Conservation (phyloP, 2,113 vertebrate genomes). For the Syngnathus scovelli region DNA sequence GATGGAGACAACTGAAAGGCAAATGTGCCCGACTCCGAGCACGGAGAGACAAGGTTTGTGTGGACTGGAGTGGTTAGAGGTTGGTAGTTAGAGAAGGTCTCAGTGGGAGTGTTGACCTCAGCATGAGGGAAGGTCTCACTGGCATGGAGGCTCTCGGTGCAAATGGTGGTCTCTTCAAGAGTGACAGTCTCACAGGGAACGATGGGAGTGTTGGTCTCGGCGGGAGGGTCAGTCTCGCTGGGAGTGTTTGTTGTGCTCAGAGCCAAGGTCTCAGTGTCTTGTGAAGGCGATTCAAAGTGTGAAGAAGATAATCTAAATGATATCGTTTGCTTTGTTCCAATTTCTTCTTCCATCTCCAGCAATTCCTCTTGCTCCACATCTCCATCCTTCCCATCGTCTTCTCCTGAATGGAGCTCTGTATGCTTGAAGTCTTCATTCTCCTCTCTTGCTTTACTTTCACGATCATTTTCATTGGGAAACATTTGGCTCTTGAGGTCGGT, state of each 20-base stretch:
- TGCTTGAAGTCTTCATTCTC: background rate
- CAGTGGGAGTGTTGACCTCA: conserved; percentile 12
- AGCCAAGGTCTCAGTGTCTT: background rate
- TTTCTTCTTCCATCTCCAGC: background rate
- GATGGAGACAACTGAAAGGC: conserved; percentile 19
- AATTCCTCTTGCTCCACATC: conserved; percentile 4
- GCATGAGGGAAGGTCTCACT: too few species aligned
- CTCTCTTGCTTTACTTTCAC: conserved; percentile 11
- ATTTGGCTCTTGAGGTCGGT: background rate
- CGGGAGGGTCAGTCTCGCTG: background rate
- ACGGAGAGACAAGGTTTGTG: conserved; percentile 45
- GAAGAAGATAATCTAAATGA: background rate
- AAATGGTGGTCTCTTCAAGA: background rate
- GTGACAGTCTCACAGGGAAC: background rate
- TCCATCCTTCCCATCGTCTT: conserved; percentile 12
- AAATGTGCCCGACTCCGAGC: conserved; percentile 18
- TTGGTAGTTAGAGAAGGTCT: conserved; percentile 4
- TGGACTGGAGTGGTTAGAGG: conserved; percentile 9
- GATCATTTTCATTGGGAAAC: background rate
- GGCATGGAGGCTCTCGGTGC: background rate
- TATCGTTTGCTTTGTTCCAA: background rate
- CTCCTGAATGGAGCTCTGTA: background rate
- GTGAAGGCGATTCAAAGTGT: background rate
- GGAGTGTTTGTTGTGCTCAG: background rate
- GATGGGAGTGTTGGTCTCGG: background rate